phyloP scores from a whole-genome alignment of 2,113 vertebrate species.

The Callaeas wilsoni region DNA sequence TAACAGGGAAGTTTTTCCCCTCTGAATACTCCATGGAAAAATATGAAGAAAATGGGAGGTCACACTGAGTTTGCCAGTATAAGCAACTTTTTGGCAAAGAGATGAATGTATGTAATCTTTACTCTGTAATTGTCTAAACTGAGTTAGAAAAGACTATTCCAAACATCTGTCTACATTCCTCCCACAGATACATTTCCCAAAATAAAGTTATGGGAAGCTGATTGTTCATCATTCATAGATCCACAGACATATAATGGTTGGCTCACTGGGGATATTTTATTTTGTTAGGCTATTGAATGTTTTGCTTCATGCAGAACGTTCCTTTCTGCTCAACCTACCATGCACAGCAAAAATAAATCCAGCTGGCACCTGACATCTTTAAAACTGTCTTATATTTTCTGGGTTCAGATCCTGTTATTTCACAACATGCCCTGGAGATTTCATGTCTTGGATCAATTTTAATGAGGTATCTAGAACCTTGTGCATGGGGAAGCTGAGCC shows the following conservation, averaged over 20 bases:
- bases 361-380: background rate
- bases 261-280: background rate
- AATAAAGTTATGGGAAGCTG: background rate
- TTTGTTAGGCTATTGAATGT: background rate
- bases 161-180: constrained; percentile 21
- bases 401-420: background rate
- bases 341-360: background rate
- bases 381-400: background rate
- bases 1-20: background rate
- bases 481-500: background rate
- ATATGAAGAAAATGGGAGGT: background rate
- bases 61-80: background rate
- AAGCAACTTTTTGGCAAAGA: constrained; percentile 26
- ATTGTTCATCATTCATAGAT: background rate
- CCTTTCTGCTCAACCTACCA: background rate
- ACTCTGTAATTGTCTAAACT: constrained; percentile 1
- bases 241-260: background rate
- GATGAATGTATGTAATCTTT: background rate
- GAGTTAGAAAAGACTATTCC: background rate
- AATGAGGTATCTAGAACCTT: background rate
- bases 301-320: background rate
- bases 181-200: constrained; percentile 10
- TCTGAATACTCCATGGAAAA: background rate
- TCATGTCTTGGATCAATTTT: background rate
- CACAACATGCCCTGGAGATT: background rate